These are phyloP conservation scores for Heliothis peltigera DNA, from an alignment of 2,888 invertebrate genomes.

Conservation along the genomic window DNA sequence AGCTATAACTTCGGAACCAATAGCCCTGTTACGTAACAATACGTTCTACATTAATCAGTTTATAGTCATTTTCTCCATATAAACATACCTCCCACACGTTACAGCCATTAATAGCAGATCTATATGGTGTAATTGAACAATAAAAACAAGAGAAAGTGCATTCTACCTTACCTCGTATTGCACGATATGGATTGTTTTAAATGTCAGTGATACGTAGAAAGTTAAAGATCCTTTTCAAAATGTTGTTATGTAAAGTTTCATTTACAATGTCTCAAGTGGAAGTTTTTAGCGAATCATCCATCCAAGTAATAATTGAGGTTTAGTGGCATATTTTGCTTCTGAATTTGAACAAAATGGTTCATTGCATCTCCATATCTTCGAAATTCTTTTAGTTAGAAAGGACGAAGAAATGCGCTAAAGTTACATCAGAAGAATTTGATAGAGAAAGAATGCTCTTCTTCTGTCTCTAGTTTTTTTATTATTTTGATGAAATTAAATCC, in stretches of 20 bases:
- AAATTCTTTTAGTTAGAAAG: no score
- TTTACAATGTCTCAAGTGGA: background rate
- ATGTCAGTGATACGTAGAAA: constrained; percentile 47
- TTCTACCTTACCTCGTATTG: constrained; percentile 32
- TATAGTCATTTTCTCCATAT: constrained; percentile 37
- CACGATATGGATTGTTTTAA: constrained; percentile 48
- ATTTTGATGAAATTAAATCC: no score
- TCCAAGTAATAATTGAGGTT: background rate
- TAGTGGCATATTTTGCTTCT: background rate
- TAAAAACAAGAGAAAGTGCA: constrained; percentile 51
- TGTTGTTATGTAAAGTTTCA: constrained; percentile 32
- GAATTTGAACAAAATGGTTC: no score
- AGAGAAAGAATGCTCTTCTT: no score
- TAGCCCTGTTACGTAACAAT: constrained; percentile 34
- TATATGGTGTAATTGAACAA: constrained; percentile 43
- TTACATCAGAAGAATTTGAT: no score
- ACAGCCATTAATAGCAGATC: constrained; percentile 23
- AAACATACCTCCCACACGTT: constrained; percentile 42
- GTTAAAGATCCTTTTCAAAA: constrained; percentile 33
- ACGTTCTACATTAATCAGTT: constrained; percentile 10
- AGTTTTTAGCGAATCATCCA: background rate
- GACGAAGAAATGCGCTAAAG: no score
- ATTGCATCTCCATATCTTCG: no score
- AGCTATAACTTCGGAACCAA: background rate
- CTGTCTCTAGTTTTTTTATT: no score